A percentile compares a stretch with the other conserved stretches of the same genome.
Conservation (phyloP, 2,888 invertebrate species). For the Cistogaster globosa region DNA sequence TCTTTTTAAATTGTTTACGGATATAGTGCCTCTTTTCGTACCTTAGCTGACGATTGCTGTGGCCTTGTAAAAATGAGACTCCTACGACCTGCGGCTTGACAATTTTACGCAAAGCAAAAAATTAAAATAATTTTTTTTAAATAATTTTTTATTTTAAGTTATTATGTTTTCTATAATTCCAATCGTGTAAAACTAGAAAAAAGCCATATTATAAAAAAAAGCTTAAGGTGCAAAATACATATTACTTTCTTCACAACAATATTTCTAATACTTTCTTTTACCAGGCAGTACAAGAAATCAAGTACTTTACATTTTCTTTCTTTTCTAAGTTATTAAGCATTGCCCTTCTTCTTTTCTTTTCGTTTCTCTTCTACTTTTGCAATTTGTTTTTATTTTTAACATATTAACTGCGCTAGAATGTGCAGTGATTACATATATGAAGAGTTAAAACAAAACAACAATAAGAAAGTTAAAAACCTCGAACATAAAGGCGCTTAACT, state of each 20-base stretch:
- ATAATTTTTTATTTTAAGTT: background rate
- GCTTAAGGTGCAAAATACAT: too few species aligned
- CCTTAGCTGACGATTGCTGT: background rate
- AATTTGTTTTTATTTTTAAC: background rate
- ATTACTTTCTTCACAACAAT: constrained; percentile 14
- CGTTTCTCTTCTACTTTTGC: background rate
- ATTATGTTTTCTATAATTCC: too few species aligned
- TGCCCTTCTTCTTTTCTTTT: background rate
- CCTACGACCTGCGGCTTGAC: too few species aligned
- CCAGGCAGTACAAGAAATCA: background rate
- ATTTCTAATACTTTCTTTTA: constrained; percentile 4
- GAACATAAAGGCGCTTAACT: constrained; percentile 67
- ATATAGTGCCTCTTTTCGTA: background rate
- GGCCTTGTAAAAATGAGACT: too few species aligned
- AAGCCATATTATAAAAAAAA: background rate
- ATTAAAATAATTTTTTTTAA: background rate
- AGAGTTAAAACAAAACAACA: constrained; percentile 21
- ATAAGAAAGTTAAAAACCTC: constrained; percentile 32
- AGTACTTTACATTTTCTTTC: background rate
- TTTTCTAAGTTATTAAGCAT: background rate
- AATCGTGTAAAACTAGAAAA: background rate
- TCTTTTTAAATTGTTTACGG: too few species aligned
- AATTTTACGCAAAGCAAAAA: background rate
- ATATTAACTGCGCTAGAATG: constrained; percentile 61
- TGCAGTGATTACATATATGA: constrained; percentile 67